Evolutionary conservation across 2,888 invertebrate species (phyloP).

Genomic region (Bursaphelenchus okinawaensis): DNA sequence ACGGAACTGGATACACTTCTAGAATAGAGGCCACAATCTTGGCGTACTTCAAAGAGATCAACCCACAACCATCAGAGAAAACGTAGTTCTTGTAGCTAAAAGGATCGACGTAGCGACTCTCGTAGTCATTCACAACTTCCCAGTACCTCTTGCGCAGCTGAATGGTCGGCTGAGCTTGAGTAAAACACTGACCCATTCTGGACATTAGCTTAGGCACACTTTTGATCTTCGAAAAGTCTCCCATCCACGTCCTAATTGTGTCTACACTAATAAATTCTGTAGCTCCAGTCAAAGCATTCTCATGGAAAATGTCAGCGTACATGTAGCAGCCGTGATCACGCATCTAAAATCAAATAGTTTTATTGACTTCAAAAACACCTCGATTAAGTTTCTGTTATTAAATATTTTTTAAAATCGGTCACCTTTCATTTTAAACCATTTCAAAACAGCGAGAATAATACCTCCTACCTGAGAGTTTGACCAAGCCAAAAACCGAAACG

Average conservation of each 20-base stretch:
- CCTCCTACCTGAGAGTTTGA: slow-evolving; percentile 52
- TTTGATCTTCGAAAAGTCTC: slow-evolving; percentile 39
- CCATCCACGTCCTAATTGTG: slow-evolving; percentile 43
- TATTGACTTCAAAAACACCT: no score
- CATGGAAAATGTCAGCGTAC: slow-evolving; percentile 28
- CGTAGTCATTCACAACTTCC: slow-evolving; percentile 11
- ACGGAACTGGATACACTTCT: slow-evolving; percentile 32
- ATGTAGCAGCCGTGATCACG: slow-evolving; percentile 54
- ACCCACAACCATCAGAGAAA: slow-evolving; percentile 54
- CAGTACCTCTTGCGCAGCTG: slow-evolving; percentile 1
- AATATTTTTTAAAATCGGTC: no score
- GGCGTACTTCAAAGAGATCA: slow-evolving; percentile 21
- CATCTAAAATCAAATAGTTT: slow-evolving; percentile 30
- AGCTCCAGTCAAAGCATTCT: slow-evolving; percentile 24
- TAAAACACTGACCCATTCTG: slow-evolving; percentile 59
- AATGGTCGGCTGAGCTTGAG: slow-evolving; percentile 44
- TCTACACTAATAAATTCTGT: slow-evolving; percentile 27
- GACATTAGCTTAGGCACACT: slow-evolving; percentile 58
- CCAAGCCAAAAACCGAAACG: slow-evolving; percentile 51
- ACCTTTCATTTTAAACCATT: no score
- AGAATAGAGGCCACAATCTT: slow-evolving; percentile 12
- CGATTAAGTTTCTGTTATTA: no score
- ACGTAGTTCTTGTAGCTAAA: slow-evolving; percentile 24
- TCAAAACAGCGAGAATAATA: no score
- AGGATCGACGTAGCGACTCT: slow-evolving; percentile 8